Conservation (phyloP, 2,888 invertebrate genomes). For the Alloscopus bannaensis region DNA sequence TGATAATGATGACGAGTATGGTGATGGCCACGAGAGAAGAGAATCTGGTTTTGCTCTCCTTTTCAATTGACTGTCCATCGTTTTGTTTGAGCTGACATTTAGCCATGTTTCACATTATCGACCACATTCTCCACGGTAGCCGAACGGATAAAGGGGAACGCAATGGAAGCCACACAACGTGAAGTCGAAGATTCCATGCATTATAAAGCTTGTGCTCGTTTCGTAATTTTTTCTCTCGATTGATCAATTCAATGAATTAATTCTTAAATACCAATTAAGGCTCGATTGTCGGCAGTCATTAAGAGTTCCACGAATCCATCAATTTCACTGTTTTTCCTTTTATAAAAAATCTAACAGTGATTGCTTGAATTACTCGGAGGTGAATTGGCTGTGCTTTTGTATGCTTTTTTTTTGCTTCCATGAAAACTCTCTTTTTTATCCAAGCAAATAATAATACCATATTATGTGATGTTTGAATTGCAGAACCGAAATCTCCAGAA, state of each 20-base stretch:
- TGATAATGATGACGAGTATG: slow-evolving; percentile 7
- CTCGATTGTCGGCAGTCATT: not conserved
- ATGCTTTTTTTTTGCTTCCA: not conserved
- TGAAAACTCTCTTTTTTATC: slow-evolving; percentile 10
- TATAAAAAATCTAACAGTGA: not conserved
- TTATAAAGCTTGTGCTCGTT: too few species aligned
- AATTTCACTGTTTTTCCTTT: not conserved
- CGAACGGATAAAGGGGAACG: slow-evolving; percentile 37
- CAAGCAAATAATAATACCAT: too few species aligned
- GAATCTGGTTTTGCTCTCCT: slow-evolving; percentile 42
- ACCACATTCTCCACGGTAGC: slow-evolving; percentile 53
- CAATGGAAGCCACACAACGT: slow-evolving; percentile 1
- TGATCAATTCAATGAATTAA: slow-evolving; percentile 19
- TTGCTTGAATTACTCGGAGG: not conserved
- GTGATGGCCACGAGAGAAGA: too few species aligned
- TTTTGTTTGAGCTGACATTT: slow-evolving; percentile 63
- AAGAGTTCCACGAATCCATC: slow-evolving; percentile 34
- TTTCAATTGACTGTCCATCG: slow-evolving; percentile 37
- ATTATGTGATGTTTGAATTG: slow-evolving; percentile 32
- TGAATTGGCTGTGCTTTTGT: not conserved
- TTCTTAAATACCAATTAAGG: not conserved
- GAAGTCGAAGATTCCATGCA: too few species aligned
- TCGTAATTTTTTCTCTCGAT: too few species aligned
- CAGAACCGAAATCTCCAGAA: slow-evolving; percentile 58
- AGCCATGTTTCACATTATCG: slow-evolving; percentile 47